Base-by-base conservation (phyloP, 2,797 vertebrate species). In the Nannoperca australis region DNA sequence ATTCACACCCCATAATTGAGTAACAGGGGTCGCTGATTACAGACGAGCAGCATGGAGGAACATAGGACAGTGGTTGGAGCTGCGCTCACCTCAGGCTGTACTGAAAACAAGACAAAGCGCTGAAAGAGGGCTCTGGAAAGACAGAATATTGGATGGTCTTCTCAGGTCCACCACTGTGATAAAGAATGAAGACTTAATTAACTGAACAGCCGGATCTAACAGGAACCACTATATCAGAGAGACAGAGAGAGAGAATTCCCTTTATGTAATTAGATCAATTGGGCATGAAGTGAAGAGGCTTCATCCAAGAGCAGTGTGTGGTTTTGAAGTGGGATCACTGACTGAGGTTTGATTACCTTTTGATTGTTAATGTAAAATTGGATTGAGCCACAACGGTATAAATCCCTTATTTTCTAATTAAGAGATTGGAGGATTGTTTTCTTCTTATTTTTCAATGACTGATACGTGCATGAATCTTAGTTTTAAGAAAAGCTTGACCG, bases 181-280 rank as follows among this genome's bases (percentile, higher is more conserved):
- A 91, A 92, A 94, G 90, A 93, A 93, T 88, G 86, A 90, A 86
- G 88, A 93, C 90, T 95, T 95, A 95, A 95, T 95, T 95, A 95
- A 95, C 77, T 94, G 92, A 92, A 89, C 88, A 90, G 88, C 85
- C 71, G 66, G 85, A 93, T 92, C 90, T 86, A 91, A 92, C 91
- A 87, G 83, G 81, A 86, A 76, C 85, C 89, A 84, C 79, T 91
- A 89, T 87, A 91, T 93, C 87, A 88, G 90, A 78, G 76, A 79
- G 76, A 89, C 78, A 81, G 85, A 91, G 89, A 85, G 89, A 85
- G 89, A 91, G 79, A 88, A 90, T 90, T 91, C 88, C 86, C 90
- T 93, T 89, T 88, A 90, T 94, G 91, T 93, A 96, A 96, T 95
- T 94, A 95, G 94, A 95, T 93, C 95, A 95, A 95, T 95, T 95